Percentiles rank a stretch among this genome's conserved stretches.
Conservation (phyloP, 1,140 invertebrate species). For the Pachyrhynchus sulphureomaculatus region DNA sequence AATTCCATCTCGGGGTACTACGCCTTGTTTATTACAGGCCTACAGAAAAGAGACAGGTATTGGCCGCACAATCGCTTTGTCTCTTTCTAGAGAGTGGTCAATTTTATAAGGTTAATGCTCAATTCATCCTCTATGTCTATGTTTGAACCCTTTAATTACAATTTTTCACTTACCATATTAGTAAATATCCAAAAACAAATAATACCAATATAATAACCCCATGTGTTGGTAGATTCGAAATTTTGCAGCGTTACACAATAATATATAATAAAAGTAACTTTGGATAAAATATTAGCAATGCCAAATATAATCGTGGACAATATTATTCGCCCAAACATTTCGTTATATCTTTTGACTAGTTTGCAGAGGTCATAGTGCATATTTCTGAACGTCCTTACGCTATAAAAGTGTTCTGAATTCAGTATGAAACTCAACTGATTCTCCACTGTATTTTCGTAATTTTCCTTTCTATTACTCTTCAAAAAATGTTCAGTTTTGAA, state of each 20-base stretch:
- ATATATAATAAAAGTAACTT: slow-evolving; percentile 25
- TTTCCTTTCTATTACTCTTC: slow-evolving; percentile 7
- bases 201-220: slow-evolving; percentile 16
- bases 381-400: slow-evolving; percentile 21
- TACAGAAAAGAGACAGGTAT: too few species aligned
- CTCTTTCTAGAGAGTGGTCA: too few species aligned
- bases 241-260: slow-evolving; percentile 6
- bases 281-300: slow-evolving; percentile 24
- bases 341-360: slow-evolving; percentile 21
- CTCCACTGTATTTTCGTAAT: not conserved
- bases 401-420: slow-evolving; percentile 28
- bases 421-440: slow-evolving; percentile 14
- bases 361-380: slow-evolving; percentile 27
- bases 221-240: slow-evolving; percentile 8
- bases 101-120: too few species aligned
- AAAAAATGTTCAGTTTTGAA: slow-evolving; percentile 25
- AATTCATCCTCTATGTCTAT: too few species aligned
- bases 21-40: too few species aligned
- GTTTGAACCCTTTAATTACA: too few species aligned
- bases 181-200: slow-evolving; percentile 26
- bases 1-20: too few species aligned
- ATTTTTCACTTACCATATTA: slow-evolving; percentile 25
- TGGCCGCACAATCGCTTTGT: too few species aligned
- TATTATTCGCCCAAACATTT: slow-evolving; percentile 29
- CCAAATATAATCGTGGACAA: slow-evolving; percentile 21